Evolutionary conservation across 2,797 vertebrate genomes (phyloP), one percentile per base, ranked within the genome.

Genomic region (Etheostoma nigrum): DNA sequence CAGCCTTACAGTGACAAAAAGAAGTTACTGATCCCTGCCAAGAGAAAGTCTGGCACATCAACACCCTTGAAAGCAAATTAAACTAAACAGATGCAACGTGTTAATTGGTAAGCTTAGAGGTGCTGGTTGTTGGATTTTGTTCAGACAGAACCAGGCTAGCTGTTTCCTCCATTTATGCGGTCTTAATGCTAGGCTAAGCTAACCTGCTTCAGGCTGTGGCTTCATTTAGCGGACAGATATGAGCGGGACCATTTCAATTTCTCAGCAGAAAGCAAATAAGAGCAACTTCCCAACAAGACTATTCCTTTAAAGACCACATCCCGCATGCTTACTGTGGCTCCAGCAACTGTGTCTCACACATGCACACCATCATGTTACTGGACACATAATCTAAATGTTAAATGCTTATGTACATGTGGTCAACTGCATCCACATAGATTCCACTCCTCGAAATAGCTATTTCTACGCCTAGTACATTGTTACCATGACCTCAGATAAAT

Each of bases 401-500:
- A 15, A 11, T 1, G 1, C 15, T 63, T 15, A 19, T 54, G 5
- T 40, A 42, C 1, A 16, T 30, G 57, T 44, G 16, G 21, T 36
- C 19, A 53, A 16, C 27, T 18, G 55, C 42, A 16, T 62, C 14
- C n/a, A 16, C 33, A 14, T 54, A 6, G 1, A 27, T 40, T 53
- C 7, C 12, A 49, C 8, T 71, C 33, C 27, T 54, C 0, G 42
- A 48, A 68, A 65, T n/a, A 54, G 23, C 21, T 53, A 4, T 33
- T 55, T 23, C 30, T 73, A 27, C 23, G 33, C 13, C 6, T 2
- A 57, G 61, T 11, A 0, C 25, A n/a, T 54, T 70, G 67, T 47
- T 30, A 65, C 4, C 59, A 49, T 58, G 57, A 63, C 60, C 49
- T 58, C 49, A 74, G 25, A 72, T 67, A 23, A 42, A n/a, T 72